Evolutionary conservation across 2,888 invertebrate species (phyloP).

Genomic region (Xylocampa areola): DNA sequence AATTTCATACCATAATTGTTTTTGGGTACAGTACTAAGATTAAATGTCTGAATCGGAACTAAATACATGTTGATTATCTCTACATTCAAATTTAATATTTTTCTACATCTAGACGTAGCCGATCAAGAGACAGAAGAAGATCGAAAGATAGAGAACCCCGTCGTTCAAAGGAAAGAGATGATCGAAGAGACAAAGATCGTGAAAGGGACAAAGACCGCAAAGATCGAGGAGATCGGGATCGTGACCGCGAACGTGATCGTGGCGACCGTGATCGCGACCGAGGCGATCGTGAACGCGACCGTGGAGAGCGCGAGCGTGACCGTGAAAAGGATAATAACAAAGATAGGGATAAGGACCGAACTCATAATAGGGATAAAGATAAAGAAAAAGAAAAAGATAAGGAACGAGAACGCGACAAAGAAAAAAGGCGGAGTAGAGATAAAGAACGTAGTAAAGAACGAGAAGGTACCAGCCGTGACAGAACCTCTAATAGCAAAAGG

Average conservation of each 20-base stretch:
- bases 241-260: conserved; percentile 63
- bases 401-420: conserved; percentile 72
- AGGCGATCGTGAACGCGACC: conserved; percentile 62
- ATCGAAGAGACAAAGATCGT: conserved; percentile 77
- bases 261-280: conserved; percentile 70
- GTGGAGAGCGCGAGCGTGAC: conserved; percentile 63
- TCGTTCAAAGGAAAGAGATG: conserved; percentile 89
- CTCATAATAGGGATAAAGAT: conserved; percentile 84
- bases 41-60: too few relatives aligned
- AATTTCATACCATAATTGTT: too few relatives aligned
- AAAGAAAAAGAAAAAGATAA: conserved; percentile 70
- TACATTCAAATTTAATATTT: conserved; percentile 1
- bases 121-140: conserved; percentile 85
- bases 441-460: conserved; percentile 79
- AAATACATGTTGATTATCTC: conserved; percentile 1
- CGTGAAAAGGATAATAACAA: conserved; percentile 63
- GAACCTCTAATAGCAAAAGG: conserved; percentile 66
- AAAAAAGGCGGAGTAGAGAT: conserved; percentile 69
- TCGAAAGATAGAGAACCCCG: conserved; percentile 91
- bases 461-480: conserved; percentile 74
- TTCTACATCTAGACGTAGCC: conserved; percentile 80
- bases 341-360: conserved; percentile 56
- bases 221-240: conserved; percentile 70
- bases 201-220: conserved; percentile 81
- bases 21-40: too few relatives aligned